A percentile compares a stretch with the other conserved stretches of the same genome.
phyloP scores from a whole-genome alignment of 2,797 vertebrate species.

The Platalea minor region DNA sequence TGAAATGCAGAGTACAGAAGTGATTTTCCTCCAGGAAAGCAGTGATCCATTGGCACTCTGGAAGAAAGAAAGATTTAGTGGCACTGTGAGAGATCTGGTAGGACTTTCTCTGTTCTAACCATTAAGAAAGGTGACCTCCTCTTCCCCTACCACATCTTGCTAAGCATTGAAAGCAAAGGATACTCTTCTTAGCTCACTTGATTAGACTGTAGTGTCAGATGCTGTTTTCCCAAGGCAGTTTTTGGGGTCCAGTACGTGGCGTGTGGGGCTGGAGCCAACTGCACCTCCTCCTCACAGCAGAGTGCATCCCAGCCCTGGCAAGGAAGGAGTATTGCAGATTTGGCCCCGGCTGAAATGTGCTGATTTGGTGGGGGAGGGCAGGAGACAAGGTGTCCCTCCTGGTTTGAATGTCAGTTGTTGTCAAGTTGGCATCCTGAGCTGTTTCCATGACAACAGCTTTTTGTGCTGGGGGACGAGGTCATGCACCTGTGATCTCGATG shows the following conservation, averaged over 20 bases:
- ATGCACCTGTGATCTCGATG: conserved; percentile 63
- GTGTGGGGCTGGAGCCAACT: neutral
- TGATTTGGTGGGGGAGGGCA: conserved; percentile 25
- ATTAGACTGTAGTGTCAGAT: neutral
- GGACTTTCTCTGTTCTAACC: neutral
- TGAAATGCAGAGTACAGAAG: neutral
- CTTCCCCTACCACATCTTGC: neutral
- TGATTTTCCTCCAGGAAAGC: neutral
- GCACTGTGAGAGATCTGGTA: neutral
- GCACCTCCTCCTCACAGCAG: neutral
- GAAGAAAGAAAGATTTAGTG: neutral
- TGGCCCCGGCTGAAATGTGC: conserved; percentile 10
- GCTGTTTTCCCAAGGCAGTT: neutral
- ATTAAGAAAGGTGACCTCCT: neutral
- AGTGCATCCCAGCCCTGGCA: neutral
- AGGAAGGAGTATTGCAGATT: neutral
- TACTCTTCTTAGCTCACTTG: neutral
- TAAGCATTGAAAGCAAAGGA: neutral
- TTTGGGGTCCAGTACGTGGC: neutral
- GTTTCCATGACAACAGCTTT: conserved; percentile 72
- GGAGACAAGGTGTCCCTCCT: conserved; percentile 61
- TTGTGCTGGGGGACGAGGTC: conserved; percentile 66
- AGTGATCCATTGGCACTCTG: neutral
- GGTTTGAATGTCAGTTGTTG: conserved; percentile 77
- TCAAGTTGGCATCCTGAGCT: conserved; percentile 64